A percentile compares a stretch with the other conserved stretches of the same genome.
These are phyloP conservation scores for Paramormyrops kingsleyae DNA, from an alignment of 2,113 vertebrate species.

Conservation along the genomic window DNA sequence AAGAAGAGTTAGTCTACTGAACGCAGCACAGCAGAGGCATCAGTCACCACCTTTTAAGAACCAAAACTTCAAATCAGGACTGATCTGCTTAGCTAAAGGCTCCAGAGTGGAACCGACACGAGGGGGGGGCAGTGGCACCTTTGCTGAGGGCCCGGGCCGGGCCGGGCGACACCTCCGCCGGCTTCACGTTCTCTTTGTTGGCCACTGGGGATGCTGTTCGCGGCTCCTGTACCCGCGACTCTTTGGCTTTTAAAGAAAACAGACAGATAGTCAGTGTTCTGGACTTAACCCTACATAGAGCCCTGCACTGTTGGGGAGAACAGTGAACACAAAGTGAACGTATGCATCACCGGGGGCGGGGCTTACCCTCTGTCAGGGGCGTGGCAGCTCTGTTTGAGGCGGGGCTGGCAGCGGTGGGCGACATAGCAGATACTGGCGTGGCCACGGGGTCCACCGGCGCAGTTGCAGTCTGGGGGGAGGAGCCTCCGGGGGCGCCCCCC, in stretches of 20 bases:
- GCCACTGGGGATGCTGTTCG: constrained; percentile 82
- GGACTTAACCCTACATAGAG: neutral
- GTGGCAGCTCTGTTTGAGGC: constrained; percentile 77
- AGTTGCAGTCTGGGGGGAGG: constrained; percentile 76
- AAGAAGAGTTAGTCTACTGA: neutral
- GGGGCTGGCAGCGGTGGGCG: constrained; percentile 84
- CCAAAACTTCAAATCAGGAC: neutral
- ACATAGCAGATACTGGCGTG: constrained; percentile 71
- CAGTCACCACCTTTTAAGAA: neutral
- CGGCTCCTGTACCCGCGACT: constrained; percentile 83
- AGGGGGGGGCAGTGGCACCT: constrained; percentile 64
- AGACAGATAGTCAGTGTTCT: neutral
- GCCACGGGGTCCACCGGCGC: constrained; percentile 72
- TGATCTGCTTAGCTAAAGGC: neutral
- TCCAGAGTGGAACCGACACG: neutral
- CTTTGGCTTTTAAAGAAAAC: constrained; percentile 72
- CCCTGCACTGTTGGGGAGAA: neutral
- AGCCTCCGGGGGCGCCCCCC: constrained; percentile 65
- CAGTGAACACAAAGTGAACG: neutral
- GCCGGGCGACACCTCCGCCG: constrained; percentile 74
- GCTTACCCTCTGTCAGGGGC: constrained; percentile 76
- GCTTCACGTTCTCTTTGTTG: constrained; percentile 86
- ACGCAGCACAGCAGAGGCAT: neutral
- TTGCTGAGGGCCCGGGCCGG: constrained; percentile 82
- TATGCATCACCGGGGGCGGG: neutral